Evolutionary conservation across 2,797 vertebrate species (phyloP).

Genomic region (Megalops cyprinoides): DNA sequence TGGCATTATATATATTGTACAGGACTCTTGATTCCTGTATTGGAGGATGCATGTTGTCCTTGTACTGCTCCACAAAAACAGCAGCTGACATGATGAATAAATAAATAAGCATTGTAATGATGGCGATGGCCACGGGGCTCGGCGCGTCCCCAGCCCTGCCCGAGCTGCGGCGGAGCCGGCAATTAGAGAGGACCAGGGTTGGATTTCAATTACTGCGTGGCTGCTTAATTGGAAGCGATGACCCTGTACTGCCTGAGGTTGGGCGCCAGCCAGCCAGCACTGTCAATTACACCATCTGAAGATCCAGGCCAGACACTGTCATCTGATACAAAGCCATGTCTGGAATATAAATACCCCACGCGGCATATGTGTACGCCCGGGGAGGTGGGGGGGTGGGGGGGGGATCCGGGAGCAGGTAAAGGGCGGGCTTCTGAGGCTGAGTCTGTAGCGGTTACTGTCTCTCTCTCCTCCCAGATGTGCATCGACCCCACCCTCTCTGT

Average conservation of each 20-base stretch:
- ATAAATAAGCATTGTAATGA: not conserved
- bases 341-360: slow-evolving; percentile 51
- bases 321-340: slow-evolving; percentile 52
- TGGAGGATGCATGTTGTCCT: not conserved
- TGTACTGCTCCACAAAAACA: not conserved
- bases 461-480: slow-evolving; percentile 85
- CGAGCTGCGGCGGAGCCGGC: slow-evolving; percentile 2
- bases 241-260: slow-evolving; percentile 65
- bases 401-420: slow-evolving; percentile 38
- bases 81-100: not conserved
- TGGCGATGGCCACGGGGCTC: not conserved
- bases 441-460: not conserved
- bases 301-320: slow-evolving; percentile 57
- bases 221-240: slow-evolving; percentile 71
- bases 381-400: slow-evolving; percentile 39
- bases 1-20: not conserved
- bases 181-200: not conserved
- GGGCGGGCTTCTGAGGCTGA: not conserved
- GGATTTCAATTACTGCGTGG: slow-evolving; percentile 13
- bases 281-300: slow-evolving; percentile 72
- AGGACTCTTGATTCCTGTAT: no score
- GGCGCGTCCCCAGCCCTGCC: not conserved
- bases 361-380: slow-evolving; percentile 65
- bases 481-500: slow-evolving; percentile 96
- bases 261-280: slow-evolving; percentile 57